Percentiles rank a stretch among this genome's conserved stretches.
Conservation (phyloP, 2,113 vertebrate species). For the Taurulus bubalis region DNA sequence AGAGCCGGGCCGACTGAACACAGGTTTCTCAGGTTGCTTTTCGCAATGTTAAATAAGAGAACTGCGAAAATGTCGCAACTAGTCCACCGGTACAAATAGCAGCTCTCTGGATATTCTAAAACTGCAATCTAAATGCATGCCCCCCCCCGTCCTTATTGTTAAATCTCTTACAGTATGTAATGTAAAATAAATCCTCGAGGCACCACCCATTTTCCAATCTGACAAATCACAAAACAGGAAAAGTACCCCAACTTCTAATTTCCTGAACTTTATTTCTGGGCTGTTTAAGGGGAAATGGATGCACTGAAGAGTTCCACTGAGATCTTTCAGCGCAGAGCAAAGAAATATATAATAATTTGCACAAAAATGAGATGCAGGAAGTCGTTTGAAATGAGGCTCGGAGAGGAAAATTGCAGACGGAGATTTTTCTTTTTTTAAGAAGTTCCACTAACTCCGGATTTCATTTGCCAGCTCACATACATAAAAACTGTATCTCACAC, state of each 20-base stretch:
- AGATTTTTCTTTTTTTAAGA: constrained; percentile 67
- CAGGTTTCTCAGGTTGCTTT: constrained; percentile 27
- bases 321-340: constrained; percentile 50
- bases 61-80: constrained; percentile 10
- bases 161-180: constrained; percentile 1
- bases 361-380: constrained; percentile 56
- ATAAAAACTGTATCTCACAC: constrained; percentile 24
- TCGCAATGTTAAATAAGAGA: constrained; percentile 18
- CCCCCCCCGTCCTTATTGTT: neutral
- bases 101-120: neutral
- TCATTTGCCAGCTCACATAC: constrained; percentile 39
- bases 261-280: neutral
- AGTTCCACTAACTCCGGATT: constrained; percentile 60
- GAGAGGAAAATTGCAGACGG: constrained; percentile 54
- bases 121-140: constrained; percentile 10
- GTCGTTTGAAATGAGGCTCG: constrained; percentile 60
- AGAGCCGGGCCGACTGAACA: constrained; percentile 22
- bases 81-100: constrained; percentile 13
- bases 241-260: constrained; percentile 36
- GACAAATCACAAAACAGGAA: constrained; percentile 30
- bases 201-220: neutral
- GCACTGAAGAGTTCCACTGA: constrained; percentile 35
- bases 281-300: constrained; percentile 40
- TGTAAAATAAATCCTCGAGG: constrained; percentile 20
- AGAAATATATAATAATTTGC: constrained; percentile 37